Conservation (phyloP, 2,888 invertebrate genomes). For the Seira ritae region DNA sequence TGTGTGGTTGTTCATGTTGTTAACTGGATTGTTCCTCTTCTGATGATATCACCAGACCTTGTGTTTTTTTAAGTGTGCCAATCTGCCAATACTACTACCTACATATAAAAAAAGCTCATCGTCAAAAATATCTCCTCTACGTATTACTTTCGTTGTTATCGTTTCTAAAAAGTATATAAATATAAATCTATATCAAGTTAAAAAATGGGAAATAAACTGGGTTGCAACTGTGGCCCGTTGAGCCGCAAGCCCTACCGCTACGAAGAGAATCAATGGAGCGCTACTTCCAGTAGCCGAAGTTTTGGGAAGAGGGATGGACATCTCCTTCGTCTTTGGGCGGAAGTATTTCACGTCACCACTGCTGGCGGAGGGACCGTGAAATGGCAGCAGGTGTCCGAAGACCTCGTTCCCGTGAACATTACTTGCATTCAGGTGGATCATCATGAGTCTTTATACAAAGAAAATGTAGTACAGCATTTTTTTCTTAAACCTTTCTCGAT, state of each 20-base stretch:
- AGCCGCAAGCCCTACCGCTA: conserved; percentile 97
- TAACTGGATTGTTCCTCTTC: background rate
- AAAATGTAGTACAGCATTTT: too few species aligned
- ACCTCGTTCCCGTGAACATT: conserved; percentile 98
- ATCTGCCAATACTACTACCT: background rate
- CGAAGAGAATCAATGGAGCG: conserved; percentile 89
- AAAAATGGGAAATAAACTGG: conserved; percentile 96
- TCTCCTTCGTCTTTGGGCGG: conserved; percentile 97
- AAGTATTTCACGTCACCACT: conserved; percentile 97
- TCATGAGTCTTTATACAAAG: background rate
- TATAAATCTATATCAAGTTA: conserved; percentile 20
- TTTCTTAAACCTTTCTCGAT: too few species aligned
- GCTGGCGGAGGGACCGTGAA: conserved; percentile 88
- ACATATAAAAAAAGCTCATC: conserved; percentile 29
- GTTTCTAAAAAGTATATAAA: conserved; percentile 6
- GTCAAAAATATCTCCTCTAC: background rate
- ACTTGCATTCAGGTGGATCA: conserved; percentile 84
- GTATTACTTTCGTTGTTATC: background rate
- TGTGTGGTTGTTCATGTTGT: too few species aligned
- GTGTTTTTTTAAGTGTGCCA: conserved; percentile 29
- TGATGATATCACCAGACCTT: background rate
- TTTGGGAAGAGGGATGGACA: conserved; percentile 90
- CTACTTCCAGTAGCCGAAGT: conserved; percentile 79
- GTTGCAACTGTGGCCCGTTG: conserved; percentile 97
- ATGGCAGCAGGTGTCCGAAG: conserved; percentile 96